Conservation (phyloP, 2,888 invertebrate genomes). For the Phalera bucephala region DNA sequence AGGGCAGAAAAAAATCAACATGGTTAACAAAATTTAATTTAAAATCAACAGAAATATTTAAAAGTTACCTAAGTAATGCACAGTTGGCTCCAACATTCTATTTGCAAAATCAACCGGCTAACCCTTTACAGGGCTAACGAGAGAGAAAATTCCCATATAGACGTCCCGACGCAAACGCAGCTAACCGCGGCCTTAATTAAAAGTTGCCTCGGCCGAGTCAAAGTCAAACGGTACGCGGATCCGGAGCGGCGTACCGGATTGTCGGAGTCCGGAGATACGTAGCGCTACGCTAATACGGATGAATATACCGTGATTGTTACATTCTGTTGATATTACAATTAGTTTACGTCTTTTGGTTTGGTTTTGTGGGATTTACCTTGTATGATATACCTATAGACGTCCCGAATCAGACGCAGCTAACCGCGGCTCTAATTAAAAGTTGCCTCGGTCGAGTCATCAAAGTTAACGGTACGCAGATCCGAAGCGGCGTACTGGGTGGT, state of each 20-base stretch:
- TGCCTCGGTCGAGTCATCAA: too few relatives aligned
- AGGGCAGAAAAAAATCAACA: too few relatives aligned
- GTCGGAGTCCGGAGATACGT: conserved; percentile 1
- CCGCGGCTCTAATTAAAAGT: too few relatives aligned
- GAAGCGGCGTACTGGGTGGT: conserved; percentile 1
- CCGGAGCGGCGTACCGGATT: conserved; percentile 4
- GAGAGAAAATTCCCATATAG: conserved; percentile 2
- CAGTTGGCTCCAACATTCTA: too few relatives aligned
- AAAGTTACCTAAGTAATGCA: too few relatives aligned
- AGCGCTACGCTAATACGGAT: neutral
- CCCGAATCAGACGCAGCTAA: too few relatives aligned
- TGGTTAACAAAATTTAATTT: too few relatives aligned
- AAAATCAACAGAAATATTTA: too few relatives aligned
- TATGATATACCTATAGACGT: too few relatives aligned
- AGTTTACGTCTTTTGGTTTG: too few relatives aligned
- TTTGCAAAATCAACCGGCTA: too few relatives aligned
- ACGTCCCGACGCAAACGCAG: neutral
- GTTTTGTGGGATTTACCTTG: too few relatives aligned
- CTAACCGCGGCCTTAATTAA: conserved; percentile 2
- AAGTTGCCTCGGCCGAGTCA: conserved; percentile 7
- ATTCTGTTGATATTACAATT: neutral
- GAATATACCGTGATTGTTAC: neutral
- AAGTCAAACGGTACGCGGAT: conserved; percentile 20
- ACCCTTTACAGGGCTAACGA: conserved; percentile 1
- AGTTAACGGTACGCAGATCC: conserved; percentile 18